Evolutionary conservation across 2,888 invertebrate species (phyloP), one percentile per base, ranked within the genome.

Genomic region (Pseudococcus longispinus): DNA sequence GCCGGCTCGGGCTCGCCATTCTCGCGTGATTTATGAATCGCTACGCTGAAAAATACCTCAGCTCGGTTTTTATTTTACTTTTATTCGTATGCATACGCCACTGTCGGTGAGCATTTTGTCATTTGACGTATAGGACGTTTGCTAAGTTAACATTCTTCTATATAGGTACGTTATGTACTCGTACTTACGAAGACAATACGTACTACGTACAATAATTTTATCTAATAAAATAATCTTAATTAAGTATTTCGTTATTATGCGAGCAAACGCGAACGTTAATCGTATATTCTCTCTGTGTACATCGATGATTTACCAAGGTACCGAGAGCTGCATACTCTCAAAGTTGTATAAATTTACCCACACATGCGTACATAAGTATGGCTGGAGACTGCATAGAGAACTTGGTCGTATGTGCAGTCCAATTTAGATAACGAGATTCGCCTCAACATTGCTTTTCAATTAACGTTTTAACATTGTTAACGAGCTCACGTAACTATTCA

Each of bases 211-310:
- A 42, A 80, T 80, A 80, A 80, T 80, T 80, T 80, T 80, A 80
- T 80, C 77, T 80, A 42, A 80, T 80, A 80, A 80, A 80, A 42
- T 80, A 80, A 80, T 80, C 77, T 80, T 80, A 80, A 80, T 80
- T 80, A 80, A 80, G 77, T 80, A 80, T 80, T 80, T 80, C 77
- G 77, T 80, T 80, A 80, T 80, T 80, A 80, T 42, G 77, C 77
- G 77, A 80, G 77, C 77, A 80, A n/a, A 37, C n/a, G 42, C 77
- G 37, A 80, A 42, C 77, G 77, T 80, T 42, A 42, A 80, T 80
- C 37, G 77, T 80, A 42, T 80, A n/a, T n/a, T 32, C 29, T 11
- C 74, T 42, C 70, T 29, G 15, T 20, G 13, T 42, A 37, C 37
- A 42, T 80, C 77, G 42, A 80, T 42, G 77, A 70, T 29, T 70